A percentile compares a stretch with the other conserved stretches of the same genome.
These are phyloP conservation scores for Zosterops hypoxanthus DNA, from an alignment of 2,113 vertebrate species.

Conservation along the genomic window DNA sequence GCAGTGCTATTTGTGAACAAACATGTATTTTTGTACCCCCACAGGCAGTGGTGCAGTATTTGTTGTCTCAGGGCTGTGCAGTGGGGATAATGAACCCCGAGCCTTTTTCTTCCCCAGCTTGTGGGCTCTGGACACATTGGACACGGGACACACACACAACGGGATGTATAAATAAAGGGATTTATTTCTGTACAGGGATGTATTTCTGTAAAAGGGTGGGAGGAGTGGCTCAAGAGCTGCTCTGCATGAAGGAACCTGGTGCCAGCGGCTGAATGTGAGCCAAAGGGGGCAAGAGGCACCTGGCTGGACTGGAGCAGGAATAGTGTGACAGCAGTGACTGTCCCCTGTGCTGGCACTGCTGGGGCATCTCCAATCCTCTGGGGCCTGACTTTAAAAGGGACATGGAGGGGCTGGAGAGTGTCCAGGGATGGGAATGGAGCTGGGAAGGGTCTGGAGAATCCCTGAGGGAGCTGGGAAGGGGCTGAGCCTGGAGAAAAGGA, in stretches of 20 bases:
- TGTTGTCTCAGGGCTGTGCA: background rate
- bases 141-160: background rate
- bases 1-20: background rate
- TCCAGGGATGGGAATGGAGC: background rate
- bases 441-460: background rate
- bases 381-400: background rate
- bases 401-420: accelerated
- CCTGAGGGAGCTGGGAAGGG: background rate
- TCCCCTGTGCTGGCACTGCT: background rate
- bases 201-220: background rate
- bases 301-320: background rate
- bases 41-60: background rate
- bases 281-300: background rate
- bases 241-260: accelerated
- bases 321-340: background rate
- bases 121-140: background rate
- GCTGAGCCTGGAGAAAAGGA: too few relatives aligned
- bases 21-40: background rate
- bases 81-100: background rate
- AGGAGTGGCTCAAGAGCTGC: background rate
- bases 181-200: background rate
- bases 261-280: accelerated
- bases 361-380: background rate
- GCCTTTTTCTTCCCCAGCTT: background rate
- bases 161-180: background rate